Evolutionary conservation across 2,797 vertebrate species (phyloP).

Genomic region (Acridotheres tristis): DNA sequence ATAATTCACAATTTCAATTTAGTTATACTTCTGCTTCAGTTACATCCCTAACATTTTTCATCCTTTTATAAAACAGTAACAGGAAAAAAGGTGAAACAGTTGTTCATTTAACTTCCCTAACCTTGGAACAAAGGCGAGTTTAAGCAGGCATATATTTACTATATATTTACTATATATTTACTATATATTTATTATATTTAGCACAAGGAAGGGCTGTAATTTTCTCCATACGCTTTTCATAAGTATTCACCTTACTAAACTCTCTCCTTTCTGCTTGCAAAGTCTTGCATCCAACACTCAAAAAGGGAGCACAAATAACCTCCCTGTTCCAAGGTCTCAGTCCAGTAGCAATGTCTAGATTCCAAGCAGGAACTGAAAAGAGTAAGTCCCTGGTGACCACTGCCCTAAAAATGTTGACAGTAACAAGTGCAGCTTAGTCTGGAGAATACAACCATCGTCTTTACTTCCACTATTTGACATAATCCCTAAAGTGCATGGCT

Average conservation of each 20-base stretch:
- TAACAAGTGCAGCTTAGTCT: background rate
- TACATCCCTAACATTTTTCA: background rate
- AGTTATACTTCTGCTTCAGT: background rate
- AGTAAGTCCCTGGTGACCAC: background rate
- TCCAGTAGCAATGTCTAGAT: background rate
- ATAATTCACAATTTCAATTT: background rate
- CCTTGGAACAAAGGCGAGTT: background rate
- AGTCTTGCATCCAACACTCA: background rate
- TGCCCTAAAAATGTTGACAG: background rate
- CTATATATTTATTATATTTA: too few species aligned
- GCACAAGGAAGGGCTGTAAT: background rate
- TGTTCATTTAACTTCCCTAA: background rate
- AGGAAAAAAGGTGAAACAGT: background rate
- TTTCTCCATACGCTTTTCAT: background rate
- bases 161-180: background rate
- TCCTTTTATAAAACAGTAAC: background rate
- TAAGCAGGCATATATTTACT: background rate
- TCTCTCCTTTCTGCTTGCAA: background rate
- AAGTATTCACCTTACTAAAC: background rate
- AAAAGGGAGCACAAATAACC: background rate
- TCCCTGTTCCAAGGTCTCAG: background rate
- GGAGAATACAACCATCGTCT: background rate
- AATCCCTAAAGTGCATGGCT: background rate
- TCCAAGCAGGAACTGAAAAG: background rate
- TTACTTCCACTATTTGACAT: background rate